phyloP scores from a whole-genome alignment of 2,888 invertebrate genomes.

The Spodoptera littoralis region DNA sequence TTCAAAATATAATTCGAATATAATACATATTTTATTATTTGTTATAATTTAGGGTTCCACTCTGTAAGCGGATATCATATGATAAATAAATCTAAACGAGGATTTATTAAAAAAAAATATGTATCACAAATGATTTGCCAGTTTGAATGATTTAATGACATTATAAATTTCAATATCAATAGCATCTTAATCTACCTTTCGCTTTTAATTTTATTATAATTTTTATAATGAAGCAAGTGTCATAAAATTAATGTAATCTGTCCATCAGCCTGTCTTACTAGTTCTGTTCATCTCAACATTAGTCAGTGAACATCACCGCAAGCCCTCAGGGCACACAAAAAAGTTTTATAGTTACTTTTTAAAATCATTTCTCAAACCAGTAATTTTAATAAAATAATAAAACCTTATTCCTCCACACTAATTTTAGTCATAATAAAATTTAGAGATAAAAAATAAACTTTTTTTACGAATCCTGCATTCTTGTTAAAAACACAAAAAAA shows the following conservation, averaged over 20 bases:
- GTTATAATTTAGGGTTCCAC: constrained; percentile 29
- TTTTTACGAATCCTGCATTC: constrained; percentile 24
- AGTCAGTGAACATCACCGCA: not conserved
- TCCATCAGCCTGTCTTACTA: not conserved
- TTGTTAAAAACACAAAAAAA: constrained; percentile 38
- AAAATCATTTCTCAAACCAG: constrained; percentile 4
- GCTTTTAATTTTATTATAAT: too few species aligned
- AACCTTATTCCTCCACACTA: constrained; percentile 4
- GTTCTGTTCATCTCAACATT: not conserved
- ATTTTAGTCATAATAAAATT: constrained; percentile 25
- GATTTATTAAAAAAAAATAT: too few species aligned
- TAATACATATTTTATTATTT: constrained; percentile 25
- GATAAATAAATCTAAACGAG: not conserved
- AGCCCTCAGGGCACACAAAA: constrained; percentile 14
- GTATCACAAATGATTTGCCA: too few species aligned
- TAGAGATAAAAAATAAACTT: constrained; percentile 1
- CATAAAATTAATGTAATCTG: not conserved
- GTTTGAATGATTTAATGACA: too few species aligned
- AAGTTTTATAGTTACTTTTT: not conserved
- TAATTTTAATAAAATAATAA: constrained; percentile 7
- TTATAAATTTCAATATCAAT: too few species aligned
- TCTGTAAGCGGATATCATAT: not conserved
- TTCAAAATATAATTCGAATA: constrained; percentile 17
- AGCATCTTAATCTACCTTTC: not conserved
- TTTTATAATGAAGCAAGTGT: too few species aligned